Evolutionary conservation across 2,797 vertebrate species (phyloP), one percentile per base, ranked within the genome.

Genomic region (Neomorphus geoffroyi): DNA sequence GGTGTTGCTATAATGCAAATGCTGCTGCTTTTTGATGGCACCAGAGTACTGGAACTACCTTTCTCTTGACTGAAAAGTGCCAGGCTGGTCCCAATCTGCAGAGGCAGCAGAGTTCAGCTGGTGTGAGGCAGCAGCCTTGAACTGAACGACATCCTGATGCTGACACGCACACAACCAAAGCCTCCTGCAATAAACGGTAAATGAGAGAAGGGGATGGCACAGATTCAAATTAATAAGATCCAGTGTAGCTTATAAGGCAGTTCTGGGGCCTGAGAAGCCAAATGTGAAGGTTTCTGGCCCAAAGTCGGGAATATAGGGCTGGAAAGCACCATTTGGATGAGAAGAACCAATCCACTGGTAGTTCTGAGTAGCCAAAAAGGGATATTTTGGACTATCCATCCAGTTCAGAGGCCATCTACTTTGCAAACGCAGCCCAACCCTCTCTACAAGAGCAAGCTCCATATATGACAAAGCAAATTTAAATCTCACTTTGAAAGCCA

Each of bases 51-150:
- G 83, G 24, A 74, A 22, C 30, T n/a, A 26, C 14, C 2, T 57
- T 64, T 56, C 24, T 33, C 50, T 69, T 65, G 32, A 80, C 53
- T 65, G 14, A 39, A 48, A 45, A 58, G 27, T 7, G 5, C 67
- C 70, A 62, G 54, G 33, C 21, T 54, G 18, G 5, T 5, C 39
- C 46, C 27, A 27, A 4, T 3, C 16, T 30, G 57, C 45, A 85
- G 51, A 45, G 37, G 57, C 53, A 57, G 37, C 7, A 7, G 71
- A 54, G 53, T 18, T 70, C 33, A 62, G 74, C 2, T 84, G 24
- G 7, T 0, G 0, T 7, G 2, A 56, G 46, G 79, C 74, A 94
- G 41, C n/a, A 71, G 43, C 41, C 37, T 35, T 21, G 54, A 51
- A 2, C 41, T 54, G 26, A 9, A 14, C 35, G 41, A 28, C 1